Evolutionary conservation across 1,140 invertebrate genomes (phyloP).

Genomic region (Bicyclus anynana): DNA sequence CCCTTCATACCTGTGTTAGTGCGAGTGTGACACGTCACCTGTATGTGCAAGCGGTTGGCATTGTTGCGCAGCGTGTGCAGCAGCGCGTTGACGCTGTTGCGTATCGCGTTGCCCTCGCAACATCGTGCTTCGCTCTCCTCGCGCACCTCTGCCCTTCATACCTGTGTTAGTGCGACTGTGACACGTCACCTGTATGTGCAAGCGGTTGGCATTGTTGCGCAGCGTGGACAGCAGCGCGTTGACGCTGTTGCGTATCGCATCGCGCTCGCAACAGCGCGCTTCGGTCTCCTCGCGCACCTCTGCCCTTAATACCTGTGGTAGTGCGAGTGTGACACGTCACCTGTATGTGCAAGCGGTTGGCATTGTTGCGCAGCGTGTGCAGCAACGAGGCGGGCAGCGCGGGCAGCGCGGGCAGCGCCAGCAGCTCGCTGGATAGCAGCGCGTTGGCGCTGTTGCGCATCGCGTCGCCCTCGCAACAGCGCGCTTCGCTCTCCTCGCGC

Average conservation of each 20-base stretch:
- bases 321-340: not conserved
- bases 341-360: slow-evolving; percentile 34
- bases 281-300: slow-evolving; percentile 33
- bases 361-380: slow-evolving; percentile 56
- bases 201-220: slow-evolving; percentile 49
- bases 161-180: not conserved
- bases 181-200: slow-evolving; percentile 31
- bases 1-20: not conserved
- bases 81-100: slow-evolving; percentile 84
- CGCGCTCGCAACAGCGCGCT: slow-evolving; percentile 53
- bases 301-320: not conserved
- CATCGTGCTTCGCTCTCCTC: slow-evolving; percentile 38
- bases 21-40: slow-evolving; percentile 44
- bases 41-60: slow-evolving; percentile 56
- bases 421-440: slow-evolving; percentile 80
- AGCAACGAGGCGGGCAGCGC: slow-evolving; percentile 80
- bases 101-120: slow-evolving; percentile 79
- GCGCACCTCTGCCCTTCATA: slow-evolving; percentile 11
- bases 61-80: slow-evolving; percentile 60
- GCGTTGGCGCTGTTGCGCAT: slow-evolving; percentile 88
- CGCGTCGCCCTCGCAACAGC: slow-evolving; percentile 76
- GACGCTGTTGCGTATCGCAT: slow-evolving; percentile 87
- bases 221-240: slow-evolving; percentile 84
- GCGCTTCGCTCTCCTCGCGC: slow-evolving; percentile 36
- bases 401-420: slow-evolving; percentile 86